phyloP scores from a whole-genome alignment of 2,888 invertebrate species.

The Ellobium chinense region DNA sequence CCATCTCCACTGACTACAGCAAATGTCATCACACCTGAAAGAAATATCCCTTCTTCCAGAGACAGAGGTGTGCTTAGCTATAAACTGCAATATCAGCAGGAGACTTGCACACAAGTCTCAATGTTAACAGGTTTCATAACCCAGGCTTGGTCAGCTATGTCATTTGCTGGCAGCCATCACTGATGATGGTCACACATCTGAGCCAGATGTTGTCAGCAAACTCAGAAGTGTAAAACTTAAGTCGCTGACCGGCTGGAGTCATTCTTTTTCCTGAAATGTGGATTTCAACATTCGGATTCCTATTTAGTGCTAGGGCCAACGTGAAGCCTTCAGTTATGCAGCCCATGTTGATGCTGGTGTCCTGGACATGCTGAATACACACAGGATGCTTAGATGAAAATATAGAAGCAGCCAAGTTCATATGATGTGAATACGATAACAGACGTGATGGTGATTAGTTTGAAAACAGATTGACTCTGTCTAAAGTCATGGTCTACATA shows the following conservation, averaged over 20 bases:
- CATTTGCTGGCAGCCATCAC: background rate
- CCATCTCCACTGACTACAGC: slow-evolving; percentile 74
- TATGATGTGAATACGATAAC: slow-evolving; percentile 41
- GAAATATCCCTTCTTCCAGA: slow-evolving; percentile 61
- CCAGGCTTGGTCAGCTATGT: background rate
- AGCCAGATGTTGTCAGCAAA: background rate
- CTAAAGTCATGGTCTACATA: too few relatives aligned
- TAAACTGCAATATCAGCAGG: slow-evolving; percentile 18
- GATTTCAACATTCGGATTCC: slow-evolving; percentile 94
- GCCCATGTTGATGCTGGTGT: too few relatives aligned
- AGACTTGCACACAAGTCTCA: background rate
- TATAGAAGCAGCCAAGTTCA: slow-evolving; percentile 52
- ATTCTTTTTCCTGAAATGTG: slow-evolving; percentile 86
- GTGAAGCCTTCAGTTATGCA: slow-evolving; percentile 72
- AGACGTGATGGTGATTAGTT: background rate
- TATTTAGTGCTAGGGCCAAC: slow-evolving; percentile 91
- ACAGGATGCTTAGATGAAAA: slow-evolving; percentile 47
- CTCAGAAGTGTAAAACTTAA: slow-evolving; percentile 33
- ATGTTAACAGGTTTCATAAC: background rate
- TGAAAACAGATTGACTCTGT: too few relatives aligned
- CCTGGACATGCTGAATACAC: too few relatives aligned
- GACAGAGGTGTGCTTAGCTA: slow-evolving; percentile 23
- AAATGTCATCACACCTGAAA: slow-evolving; percentile 74
- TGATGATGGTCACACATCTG: background rate
- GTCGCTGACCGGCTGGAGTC: slow-evolving; percentile 58